Percentiles rank a stretch among this genome's conserved stretches.
phyloP scores from a whole-genome alignment of 1,140 invertebrate genomes.

The Sinonovacula constricta region DNA sequence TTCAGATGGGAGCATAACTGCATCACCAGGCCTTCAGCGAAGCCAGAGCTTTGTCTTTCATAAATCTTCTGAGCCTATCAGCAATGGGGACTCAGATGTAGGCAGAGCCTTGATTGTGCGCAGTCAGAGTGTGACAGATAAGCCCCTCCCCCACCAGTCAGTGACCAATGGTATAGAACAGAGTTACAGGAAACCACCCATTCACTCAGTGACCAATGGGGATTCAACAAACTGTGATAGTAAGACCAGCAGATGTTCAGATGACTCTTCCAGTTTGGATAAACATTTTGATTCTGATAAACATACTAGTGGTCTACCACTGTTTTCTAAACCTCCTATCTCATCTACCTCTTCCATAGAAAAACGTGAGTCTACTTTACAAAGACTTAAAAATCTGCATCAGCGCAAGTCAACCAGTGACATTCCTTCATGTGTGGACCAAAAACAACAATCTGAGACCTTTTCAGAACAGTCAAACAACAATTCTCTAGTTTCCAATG shows the following conservation, averaged over 20 bases:
- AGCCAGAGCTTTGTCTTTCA: constrained; percentile 42
- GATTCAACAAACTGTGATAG: neutral
- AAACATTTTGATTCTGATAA: too few relatives aligned
- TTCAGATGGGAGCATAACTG: constrained; percentile 29
- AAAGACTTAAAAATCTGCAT: too few relatives aligned
- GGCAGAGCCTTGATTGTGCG: neutral
- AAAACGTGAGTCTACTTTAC: too few relatives aligned
- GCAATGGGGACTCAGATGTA: neutral
- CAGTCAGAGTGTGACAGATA: constrained; percentile 44
- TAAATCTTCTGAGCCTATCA: constrained; percentile 35
- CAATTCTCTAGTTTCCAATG: neutral
- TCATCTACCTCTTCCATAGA: neutral
- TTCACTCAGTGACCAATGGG: neutral
- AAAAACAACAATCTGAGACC: neutral
- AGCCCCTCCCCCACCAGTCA: neutral
- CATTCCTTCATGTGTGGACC: neutral
- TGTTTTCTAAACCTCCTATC: neutral
- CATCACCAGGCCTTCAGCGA: constrained; percentile 17
- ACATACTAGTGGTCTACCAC: too few relatives aligned
- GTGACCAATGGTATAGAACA: neutral
- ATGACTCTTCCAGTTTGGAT: too few relatives aligned
- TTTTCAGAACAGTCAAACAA: neutral
- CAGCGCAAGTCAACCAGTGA: neutral
- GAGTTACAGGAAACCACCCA: too few relatives aligned
- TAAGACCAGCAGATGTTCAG: neutral